Conservation (phyloP, 2,888 invertebrate genomes). For the Drosophila meridiana region DNA sequence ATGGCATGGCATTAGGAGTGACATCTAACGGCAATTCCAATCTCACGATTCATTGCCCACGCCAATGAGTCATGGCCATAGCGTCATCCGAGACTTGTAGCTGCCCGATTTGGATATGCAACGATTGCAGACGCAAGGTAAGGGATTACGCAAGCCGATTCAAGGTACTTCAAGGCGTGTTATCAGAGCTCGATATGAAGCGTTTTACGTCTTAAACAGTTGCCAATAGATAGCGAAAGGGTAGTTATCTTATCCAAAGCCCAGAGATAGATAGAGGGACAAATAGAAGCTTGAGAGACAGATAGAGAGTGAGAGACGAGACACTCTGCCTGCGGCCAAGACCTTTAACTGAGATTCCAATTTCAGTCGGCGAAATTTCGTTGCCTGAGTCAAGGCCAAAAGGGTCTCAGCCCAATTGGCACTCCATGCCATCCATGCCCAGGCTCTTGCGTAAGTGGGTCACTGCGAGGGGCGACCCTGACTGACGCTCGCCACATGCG, state of each 20-base stretch:
- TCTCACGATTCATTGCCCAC: constrained; percentile 43
- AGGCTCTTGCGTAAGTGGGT: constrained; percentile 57
- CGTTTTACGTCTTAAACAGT: constrained; percentile 44
- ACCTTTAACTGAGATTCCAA: constrained; percentile 55
- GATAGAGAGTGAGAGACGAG: neutral
- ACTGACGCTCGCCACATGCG: constrained; percentile 50
- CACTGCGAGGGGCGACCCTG: constrained; percentile 41
- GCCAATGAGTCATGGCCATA: constrained; percentile 41
- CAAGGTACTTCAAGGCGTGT: constrained; percentile 25
- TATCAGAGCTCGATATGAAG: constrained; percentile 68
- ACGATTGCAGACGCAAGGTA: neutral
- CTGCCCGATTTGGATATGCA: constrained; percentile 10
- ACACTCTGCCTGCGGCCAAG: constrained; percentile 13
- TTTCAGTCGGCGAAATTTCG: constrained; percentile 5
- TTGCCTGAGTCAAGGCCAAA: constrained; percentile 50
- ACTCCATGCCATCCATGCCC: constrained; percentile 9
- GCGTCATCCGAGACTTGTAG: constrained; percentile 32
- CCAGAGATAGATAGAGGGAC: constrained; percentile 6
- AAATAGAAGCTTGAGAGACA: neutral
- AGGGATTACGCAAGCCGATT: constrained; percentile 41
- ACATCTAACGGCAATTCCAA: constrained; percentile 62
- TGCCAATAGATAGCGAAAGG: constrained; percentile 29
- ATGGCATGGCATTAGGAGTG: neutral
- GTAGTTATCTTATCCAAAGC: constrained; percentile 65
- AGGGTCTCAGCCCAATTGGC: constrained; percentile 22